phyloP scores from a whole-genome alignment of 2,797 vertebrate species.

The Crocodylus rhombifer region DNA sequence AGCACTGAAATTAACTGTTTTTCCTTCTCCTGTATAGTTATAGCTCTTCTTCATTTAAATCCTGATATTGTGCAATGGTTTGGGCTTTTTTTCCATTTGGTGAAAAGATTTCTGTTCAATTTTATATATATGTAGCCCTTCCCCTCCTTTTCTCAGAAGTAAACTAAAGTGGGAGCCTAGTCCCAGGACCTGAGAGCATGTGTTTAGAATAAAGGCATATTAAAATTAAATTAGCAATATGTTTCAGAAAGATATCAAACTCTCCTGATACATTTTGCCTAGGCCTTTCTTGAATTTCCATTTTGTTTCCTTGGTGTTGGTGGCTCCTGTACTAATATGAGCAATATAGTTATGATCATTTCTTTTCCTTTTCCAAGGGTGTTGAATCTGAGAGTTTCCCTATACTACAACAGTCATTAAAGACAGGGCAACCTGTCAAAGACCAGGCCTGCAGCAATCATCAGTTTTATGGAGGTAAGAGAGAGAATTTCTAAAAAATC shows the following conservation, averaged over 20 bases:
- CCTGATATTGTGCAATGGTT: background rate
- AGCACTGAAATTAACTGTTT: background rate
- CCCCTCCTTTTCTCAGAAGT: background rate
- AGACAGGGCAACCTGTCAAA: slow-evolving; percentile 83
- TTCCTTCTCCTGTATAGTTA: background rate
- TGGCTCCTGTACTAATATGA: background rate
- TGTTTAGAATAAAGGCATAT: background rate
- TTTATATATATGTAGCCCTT: background rate
- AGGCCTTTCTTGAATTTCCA: background rate
- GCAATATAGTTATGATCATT: background rate
- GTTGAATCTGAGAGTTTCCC: slow-evolving; percentile 90
- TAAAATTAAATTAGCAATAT: background rate
- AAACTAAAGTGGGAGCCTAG: background rate
- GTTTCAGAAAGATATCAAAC: background rate
- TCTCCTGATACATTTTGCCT: background rate
- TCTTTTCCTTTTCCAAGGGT: slow-evolving; percentile 80
- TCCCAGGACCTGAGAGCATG: background rate
- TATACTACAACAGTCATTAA: slow-evolving; percentile 87
- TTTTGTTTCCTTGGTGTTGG: background rate
- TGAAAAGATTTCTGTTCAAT: background rate
- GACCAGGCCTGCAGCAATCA: slow-evolving; percentile 83
- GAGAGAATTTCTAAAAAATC: background rate
- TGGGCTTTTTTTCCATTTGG: background rate
- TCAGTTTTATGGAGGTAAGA: slow-evolving; percentile 89
- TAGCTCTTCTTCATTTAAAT: background rate